phyloP scores from a whole-genome alignment of 2,888 invertebrate species.

The Tetanocera ferruginea region DNA sequence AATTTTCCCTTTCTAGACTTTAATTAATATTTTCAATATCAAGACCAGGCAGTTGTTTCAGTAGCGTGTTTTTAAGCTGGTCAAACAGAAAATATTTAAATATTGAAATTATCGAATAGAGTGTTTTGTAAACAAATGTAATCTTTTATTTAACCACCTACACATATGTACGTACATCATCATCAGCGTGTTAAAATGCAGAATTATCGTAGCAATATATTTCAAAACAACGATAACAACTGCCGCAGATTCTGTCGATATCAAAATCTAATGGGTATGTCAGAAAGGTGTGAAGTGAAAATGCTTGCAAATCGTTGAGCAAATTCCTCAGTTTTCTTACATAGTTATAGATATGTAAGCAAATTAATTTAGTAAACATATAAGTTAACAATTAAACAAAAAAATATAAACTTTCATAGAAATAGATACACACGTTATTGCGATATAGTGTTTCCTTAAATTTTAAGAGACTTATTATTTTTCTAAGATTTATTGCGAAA shows the following conservation, averaged over 20 bases:
- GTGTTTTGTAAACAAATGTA: not conserved
- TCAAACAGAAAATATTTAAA: not conserved
- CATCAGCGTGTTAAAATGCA: slow-evolving; percentile 42
- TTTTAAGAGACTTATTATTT: too few relatives aligned
- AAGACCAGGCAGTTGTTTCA: slow-evolving; percentile 24
- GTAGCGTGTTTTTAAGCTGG: slow-evolving; percentile 9
- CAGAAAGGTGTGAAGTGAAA: not conserved
- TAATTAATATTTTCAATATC: slow-evolving; percentile 19
- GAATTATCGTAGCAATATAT: slow-evolving; percentile 40
- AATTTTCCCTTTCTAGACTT: slow-evolving; percentile 15
- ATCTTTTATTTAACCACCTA: not conserved
- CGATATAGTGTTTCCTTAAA: too few relatives aligned
- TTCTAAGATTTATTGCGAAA: too few relatives aligned
- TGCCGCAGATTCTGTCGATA: slow-evolving; percentile 48
- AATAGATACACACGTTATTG: too few relatives aligned
- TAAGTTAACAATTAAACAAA: too few relatives aligned
- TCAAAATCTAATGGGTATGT: slow-evolving; percentile 48
- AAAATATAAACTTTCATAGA: too few relatives aligned
- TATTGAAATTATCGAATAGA: not conserved
- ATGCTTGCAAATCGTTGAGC: not conserved
- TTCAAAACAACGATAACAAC: slow-evolving; percentile 47
- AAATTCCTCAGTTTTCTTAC: too few relatives aligned
- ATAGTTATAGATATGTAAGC: too few relatives aligned
- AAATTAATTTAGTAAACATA: too few relatives aligned
- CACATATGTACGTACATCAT: too few relatives aligned